Evolutionary conservation across 1,140 invertebrate species (phyloP).

Genomic region (Drosophila ananassae): DNA sequence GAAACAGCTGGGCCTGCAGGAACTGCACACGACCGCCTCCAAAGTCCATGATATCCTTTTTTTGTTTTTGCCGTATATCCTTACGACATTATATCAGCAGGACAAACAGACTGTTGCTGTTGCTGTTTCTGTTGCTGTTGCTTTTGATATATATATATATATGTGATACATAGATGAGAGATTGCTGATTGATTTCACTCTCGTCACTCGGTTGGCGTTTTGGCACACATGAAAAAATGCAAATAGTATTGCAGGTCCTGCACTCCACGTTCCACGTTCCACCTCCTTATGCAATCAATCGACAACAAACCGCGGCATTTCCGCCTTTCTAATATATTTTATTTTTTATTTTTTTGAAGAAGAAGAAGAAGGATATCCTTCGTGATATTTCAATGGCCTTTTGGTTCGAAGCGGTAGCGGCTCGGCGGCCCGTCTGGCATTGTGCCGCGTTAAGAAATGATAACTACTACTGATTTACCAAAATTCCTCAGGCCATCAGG

Average conservation of each 20-base stretch:
- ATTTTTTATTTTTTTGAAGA: background rate
- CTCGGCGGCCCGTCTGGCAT: slow-evolving; percentile 27
- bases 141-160: background rate
- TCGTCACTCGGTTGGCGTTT: slow-evolving; percentile 30
- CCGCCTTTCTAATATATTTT: background rate
- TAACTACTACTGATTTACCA: slow-evolving; percentile 33
- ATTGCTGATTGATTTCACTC: slow-evolving; percentile 36
- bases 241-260: slow-evolving; percentile 6
- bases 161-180: background rate
- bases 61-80: background rate
- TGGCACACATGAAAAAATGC: slow-evolving; percentile 47
- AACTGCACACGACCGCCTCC: slow-evolving; percentile 84
- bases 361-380: no score
- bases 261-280: no score
- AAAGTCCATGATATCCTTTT: slow-evolving; percentile 49
- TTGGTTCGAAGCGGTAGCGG: background rate
- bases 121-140: background rate
- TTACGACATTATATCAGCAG: slow-evolving; percentile 29
- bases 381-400: background rate
- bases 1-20: slow-evolving; percentile 85
- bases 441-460: slow-evolving; percentile 29
- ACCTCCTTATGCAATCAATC: slow-evolving; percentile 33
- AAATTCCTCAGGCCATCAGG: slow-evolving; percentile 32
- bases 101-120: slow-evolving; percentile 1
- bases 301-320: slow-evolving; percentile 5